A percentile compares a stretch with the other conserved stretches of the same genome.
Evolutionary conservation across 2,797 vertebrate genomes (phyloP).

Genomic region (Dryobates pubescens): DNA sequence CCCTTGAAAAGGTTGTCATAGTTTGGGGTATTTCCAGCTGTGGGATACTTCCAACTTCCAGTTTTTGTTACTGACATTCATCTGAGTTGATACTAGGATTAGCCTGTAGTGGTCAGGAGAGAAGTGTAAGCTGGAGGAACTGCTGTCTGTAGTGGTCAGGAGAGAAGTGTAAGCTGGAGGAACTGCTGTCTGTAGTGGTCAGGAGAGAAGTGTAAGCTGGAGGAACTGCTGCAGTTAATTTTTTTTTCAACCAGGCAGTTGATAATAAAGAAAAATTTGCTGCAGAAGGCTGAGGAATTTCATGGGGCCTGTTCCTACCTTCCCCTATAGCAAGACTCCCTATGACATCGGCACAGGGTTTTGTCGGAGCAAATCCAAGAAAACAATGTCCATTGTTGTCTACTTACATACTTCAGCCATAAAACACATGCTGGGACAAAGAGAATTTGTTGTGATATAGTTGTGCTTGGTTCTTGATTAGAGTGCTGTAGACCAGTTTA

Average conservation of each 20-base stretch:
- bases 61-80: neutral
- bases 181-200: neutral
- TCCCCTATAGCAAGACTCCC: neutral
- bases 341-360: neutral
- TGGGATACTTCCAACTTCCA: neutral
- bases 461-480: constrained; percentile 53
- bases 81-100: neutral
- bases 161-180: neutral
- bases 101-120: neutral
- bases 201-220: neutral
- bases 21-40: neutral
- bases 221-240: neutral
- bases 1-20: neutral
- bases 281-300: neutral
- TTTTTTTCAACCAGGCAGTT: neutral
- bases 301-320: neutral
- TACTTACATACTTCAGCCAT: constrained; percentile 16
- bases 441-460: constrained; percentile 61
- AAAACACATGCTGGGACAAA: constrained; percentile 21
- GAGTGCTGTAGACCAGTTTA: constrained; percentile 83
- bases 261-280: neutral
- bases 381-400: constrained; percentile 24
- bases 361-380: neutral
- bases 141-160: neutral
- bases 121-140: neutral